Conservation (phyloP, 2,797 vertebrate species). For the Triplophysa bombifrons region DNA sequence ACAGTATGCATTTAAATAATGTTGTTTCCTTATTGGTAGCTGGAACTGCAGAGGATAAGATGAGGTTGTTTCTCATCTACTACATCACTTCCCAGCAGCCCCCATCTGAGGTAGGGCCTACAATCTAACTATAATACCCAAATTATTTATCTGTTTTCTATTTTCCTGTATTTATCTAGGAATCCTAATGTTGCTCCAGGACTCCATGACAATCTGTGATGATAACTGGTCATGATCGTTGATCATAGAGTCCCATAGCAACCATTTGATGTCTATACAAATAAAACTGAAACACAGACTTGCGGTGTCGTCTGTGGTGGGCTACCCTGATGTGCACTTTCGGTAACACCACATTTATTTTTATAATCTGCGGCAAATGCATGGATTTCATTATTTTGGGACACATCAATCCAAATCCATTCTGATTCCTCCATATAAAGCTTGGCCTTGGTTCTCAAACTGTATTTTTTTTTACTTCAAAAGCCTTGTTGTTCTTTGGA, state of each 20-base stretch:
- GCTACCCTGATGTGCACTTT: slow-evolving; percentile 51
- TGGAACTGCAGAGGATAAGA: slow-evolving; percentile 96
- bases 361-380: slow-evolving; percentile 51
- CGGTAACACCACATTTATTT: slow-evolving; percentile 48
- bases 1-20: slow-evolving; percentile 45
- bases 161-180: neutral
- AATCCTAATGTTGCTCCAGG: neutral
- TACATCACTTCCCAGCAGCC: slow-evolving; percentile 89
- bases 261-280: neutral
- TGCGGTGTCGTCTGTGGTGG: slow-evolving; percentile 36
- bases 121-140: neutral
- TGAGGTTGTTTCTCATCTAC: slow-evolving; percentile 95
- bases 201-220: neutral
- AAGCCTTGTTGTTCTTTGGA: slow-evolving; percentile 61
- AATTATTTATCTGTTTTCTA: neutral
- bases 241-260: slow-evolving; percentile 12
- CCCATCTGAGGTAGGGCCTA: slow-evolving; percentile 89
- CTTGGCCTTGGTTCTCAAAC: slow-evolving; percentile 39
- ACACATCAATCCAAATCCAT: slow-evolving; percentile 51
- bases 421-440: slow-evolving; percentile 41
- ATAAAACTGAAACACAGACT: neutral
- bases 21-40: slow-evolving; percentile 73
- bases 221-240: neutral
- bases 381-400: slow-evolving; percentile 54
- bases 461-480: slow-evolving; percentile 53